phyloP scores from a whole-genome alignment of 1,140 invertebrate species.

The Drosophila pectinifera region DNA sequence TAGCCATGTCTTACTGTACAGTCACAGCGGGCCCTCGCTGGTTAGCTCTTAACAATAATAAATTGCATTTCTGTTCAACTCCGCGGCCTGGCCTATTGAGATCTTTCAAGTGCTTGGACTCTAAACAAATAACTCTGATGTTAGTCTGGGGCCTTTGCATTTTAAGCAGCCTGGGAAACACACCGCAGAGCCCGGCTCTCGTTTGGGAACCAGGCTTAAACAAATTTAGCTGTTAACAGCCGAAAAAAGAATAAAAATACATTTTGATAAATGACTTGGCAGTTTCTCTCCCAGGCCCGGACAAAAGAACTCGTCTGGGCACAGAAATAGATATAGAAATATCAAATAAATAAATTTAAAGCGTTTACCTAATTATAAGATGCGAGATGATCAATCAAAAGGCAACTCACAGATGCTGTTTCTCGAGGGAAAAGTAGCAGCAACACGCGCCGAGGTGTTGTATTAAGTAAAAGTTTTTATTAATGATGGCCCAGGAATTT shows the following conservation, averaged over 20 bases:
- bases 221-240: constrained; percentile 74
- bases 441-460: constrained; percentile 11
- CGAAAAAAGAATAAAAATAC: constrained; percentile 47
- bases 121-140: constrained; percentile 57
- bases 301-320: constrained; percentile 27
- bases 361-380: constrained; percentile 64
- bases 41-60: constrained; percentile 58
- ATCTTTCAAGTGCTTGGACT: constrained; percentile 66
- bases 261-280: constrained; percentile 75
- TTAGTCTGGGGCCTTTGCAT: constrained; percentile 44
- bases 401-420: no score
- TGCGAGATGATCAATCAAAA: constrained; percentile 65
- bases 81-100: constrained; percentile 58
- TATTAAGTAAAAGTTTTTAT: constrained; percentile 46
- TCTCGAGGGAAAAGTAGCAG: constrained; percentile 27
- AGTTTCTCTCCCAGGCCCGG: constrained; percentile 47
- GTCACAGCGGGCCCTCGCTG: constrained; percentile 18
- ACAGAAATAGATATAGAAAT: constrained; percentile 44
- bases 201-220: constrained; percentile 28
- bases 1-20: constrained; percentile 11
- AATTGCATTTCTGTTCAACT: constrained; percentile 61
- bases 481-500: constrained; percentile 21
- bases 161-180: constrained; percentile 71
- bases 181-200: constrained; percentile 14
- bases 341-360: constrained; percentile 69